phyloP scores from a whole-genome alignment of 2,888 invertebrate species.

The Parnassius apollo region DNA sequence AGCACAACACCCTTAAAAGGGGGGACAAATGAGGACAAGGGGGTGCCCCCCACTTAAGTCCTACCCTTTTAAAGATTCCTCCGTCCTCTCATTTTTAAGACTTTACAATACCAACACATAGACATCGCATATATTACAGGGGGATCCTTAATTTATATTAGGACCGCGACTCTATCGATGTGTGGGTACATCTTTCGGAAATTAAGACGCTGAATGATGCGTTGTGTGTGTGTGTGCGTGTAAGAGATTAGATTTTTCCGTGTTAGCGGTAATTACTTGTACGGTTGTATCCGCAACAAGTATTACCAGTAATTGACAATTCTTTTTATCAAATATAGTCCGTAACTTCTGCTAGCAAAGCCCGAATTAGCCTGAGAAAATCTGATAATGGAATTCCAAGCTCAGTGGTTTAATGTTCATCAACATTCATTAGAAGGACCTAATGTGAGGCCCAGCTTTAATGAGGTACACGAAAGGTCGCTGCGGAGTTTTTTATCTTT shows the following conservation, averaged over 20 bases:
- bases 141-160: slow-evolving; percentile 69
- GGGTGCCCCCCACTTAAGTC: slow-evolving; percentile 68
- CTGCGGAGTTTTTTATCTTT: slow-evolving; percentile 27
- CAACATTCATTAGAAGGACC: slow-evolving; percentile 38
- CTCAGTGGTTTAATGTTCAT: slow-evolving; percentile 22
- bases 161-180: slow-evolving; percentile 38
- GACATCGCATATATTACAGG: slow-evolving; percentile 54
- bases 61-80: slow-evolving; percentile 80
- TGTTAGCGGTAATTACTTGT: slow-evolving; percentile 69
- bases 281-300: slow-evolving; percentile 31
- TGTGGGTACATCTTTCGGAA: slow-evolving; percentile 44
- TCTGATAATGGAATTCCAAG: slow-evolving; percentile 14
- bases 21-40: slow-evolving; percentile 47
- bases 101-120: slow-evolving; percentile 78
- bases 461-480: slow-evolving; percentile 47
- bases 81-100: slow-evolving; percentile 80
- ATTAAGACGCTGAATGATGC: slow-evolving; percentile 37
- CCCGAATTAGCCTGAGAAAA: slow-evolving; percentile 15
- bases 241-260: slow-evolving; percentile 76
- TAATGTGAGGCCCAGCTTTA: slow-evolving; percentile 54
- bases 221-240: slow-evolving; percentile 44
- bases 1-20: slow-evolving; percentile 48
- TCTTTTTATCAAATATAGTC: slow-evolving; percentile 12
- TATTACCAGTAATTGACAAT: slow-evolving; percentile 15
- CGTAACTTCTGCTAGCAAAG: slow-evolving; percentile 16